Percentiles rank a stretch among this genome's conserved stretches.
Evolutionary conservation across 2,113 vertebrate genomes (phyloP).

Genomic region (Abramis brama): DNA sequence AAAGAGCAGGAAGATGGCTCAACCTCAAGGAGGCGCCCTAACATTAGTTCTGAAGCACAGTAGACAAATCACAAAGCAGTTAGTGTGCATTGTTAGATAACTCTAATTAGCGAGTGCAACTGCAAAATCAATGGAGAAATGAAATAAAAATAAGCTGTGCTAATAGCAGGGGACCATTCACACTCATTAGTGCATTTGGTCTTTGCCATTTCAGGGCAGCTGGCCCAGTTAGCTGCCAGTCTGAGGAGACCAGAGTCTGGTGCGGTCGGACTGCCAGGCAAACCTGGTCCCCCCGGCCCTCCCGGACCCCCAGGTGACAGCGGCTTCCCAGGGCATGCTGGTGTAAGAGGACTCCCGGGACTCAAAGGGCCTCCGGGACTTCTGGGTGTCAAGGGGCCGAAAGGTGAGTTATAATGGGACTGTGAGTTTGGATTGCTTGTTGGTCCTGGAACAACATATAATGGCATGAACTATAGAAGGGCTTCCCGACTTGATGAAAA

Average conservation of each 20-base stretch:
- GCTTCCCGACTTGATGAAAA: neutral
- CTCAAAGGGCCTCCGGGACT: constrained; percentile 91
- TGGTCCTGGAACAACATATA: neutral
- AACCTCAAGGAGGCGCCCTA: constrained; percentile 18
- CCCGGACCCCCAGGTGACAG: constrained; percentile 88
- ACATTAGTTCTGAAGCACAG: neutral
- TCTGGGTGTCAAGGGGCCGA: constrained; percentile 87
- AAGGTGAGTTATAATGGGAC: constrained; percentile 79
- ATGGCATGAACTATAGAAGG: neutral
- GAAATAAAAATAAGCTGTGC: neutral
- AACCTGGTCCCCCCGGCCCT: constrained; percentile 87
- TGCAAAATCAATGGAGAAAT: constrained; percentile 22
- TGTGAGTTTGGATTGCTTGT: neutral
- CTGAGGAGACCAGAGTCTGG: constrained; percentile 92
- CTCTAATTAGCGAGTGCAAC: constrained; percentile 21
- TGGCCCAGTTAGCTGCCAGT: constrained; percentile 93
- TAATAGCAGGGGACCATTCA: neutral
- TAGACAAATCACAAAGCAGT: neutral
- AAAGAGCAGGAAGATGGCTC: neutral
- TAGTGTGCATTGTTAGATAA: neutral
- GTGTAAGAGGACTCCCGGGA: constrained; percentile 90
- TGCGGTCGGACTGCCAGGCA: constrained; percentile 87
- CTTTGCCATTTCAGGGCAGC: constrained; percentile 82
- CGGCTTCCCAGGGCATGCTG: constrained; percentile 91
- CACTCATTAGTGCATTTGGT: constrained; percentile 29